These are phyloP conservation scores for Platycheirus albimanus DNA, from an alignment of 2,888 invertebrate species.

Conservation along the genomic window DNA sequence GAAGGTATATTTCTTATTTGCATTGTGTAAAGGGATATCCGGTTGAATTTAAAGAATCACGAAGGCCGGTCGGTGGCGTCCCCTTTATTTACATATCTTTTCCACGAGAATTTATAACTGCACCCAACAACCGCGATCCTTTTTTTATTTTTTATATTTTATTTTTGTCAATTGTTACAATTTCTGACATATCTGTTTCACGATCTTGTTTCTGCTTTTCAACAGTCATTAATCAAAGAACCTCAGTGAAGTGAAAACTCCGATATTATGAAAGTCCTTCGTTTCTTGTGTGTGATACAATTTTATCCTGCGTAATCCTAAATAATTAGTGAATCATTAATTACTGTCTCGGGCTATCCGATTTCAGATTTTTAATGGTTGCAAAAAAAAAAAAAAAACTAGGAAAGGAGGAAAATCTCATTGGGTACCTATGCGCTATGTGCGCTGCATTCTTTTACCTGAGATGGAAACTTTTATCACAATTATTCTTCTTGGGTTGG, in stretches of 20 bases:
- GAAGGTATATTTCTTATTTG: conserved; percentile 33
- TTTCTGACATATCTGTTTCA: conserved; percentile 72
- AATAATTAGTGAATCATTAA: conserved; percentile 77
- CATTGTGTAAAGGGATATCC: conserved; percentile 31
- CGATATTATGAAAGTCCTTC: conserved; percentile 30
- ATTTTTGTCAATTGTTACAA: conserved; percentile 47
- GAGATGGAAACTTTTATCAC: conserved; percentile 44
- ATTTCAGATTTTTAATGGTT: conserved; percentile 67
- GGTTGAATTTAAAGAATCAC: neutral
- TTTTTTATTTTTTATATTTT: neutral
- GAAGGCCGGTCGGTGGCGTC: too few relatives aligned
- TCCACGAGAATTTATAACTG: conserved; percentile 30
- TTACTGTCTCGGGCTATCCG: conserved; percentile 75
- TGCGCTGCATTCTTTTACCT: neutral
- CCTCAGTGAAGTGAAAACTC: conserved; percentile 59
- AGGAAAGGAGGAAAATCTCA: conserved; percentile 9
- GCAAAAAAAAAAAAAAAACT: conserved; percentile 53
- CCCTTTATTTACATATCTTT: conserved; percentile 32
- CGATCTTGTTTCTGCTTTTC: conserved; percentile 73
- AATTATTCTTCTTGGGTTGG: conserved; percentile 18
- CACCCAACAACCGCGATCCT: conserved; percentile 45
- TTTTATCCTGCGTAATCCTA: conserved; percentile 76
- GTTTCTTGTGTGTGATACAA: conserved; percentile 48
- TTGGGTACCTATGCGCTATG: neutral
- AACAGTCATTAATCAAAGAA: conserved; percentile 75